A percentile compares a stretch with the other conserved stretches of the same genome.
Conservation (phyloP, 1,140 invertebrate genomes). For the Luehdorfia chinensis region DNA sequence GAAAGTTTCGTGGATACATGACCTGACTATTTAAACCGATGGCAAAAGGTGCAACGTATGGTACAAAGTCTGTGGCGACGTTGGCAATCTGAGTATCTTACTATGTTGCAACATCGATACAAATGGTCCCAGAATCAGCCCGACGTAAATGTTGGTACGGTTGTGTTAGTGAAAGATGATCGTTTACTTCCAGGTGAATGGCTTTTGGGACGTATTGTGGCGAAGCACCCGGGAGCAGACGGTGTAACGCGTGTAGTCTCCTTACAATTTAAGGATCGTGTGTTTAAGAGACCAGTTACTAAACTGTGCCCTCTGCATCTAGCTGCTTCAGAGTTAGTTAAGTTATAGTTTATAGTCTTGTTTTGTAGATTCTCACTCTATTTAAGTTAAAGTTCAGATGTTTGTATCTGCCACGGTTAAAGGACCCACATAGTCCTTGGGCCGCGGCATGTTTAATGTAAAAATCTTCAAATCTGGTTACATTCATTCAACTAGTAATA, state of each 20-base stretch:
- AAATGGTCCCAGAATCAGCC: constrained; percentile 20
- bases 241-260: constrained; percentile 22
- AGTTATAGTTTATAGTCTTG: too few species aligned
- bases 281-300: too few species aligned
- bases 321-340: too few species aligned
- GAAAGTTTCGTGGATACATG: constrained; percentile 4
- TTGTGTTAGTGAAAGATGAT: constrained; percentile 24
- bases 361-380: too few species aligned
- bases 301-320: too few species aligned
- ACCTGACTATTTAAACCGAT: constrained; percentile 8
- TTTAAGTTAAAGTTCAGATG: too few species aligned
- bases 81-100: constrained; percentile 24
- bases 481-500: too few species aligned
- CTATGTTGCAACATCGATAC: constrained; percentile 16
- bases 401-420: too few species aligned
- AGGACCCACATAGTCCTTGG: too few species aligned
- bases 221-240: constrained; percentile 23
- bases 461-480: too few species aligned
- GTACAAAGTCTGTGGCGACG: constrained; percentile 22
- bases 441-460: too few species aligned
- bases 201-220: constrained; percentile 14
- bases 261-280: constrained; percentile 20
- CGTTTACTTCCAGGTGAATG: not conserved
- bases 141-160: constrained; percentile 20
- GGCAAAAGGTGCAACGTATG: constrained; percentile 21